phyloP scores from a whole-genome alignment of 2,797 vertebrate genomes.

The Pitangus sulphuratus region DNA sequence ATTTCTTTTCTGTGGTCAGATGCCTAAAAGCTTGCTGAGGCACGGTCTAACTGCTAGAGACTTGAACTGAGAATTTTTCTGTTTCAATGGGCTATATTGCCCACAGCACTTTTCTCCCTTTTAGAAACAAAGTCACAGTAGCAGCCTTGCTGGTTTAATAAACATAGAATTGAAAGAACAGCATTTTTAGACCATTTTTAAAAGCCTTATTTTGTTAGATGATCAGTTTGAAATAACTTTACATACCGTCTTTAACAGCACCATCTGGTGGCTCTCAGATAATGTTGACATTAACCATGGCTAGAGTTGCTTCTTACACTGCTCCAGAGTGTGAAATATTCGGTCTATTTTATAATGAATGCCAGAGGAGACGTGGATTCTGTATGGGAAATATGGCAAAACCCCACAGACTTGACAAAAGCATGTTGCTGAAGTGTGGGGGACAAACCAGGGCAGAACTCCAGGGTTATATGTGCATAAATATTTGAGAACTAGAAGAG shows the following conservation, averaged over 20 bases:
- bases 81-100: not conserved
- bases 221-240: not conserved
- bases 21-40: not conserved
- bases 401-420: not conserved
- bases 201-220: not conserved
- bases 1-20: not conserved
- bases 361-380: not conserved
- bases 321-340: not conserved
- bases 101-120: not conserved
- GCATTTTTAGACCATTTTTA: not conserved
- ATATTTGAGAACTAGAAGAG: conserved; percentile 30
- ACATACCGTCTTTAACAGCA: not conserved
- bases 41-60: not conserved
- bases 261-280: conserved; percentile 27
- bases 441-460: not conserved
- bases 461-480: not conserved
- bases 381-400: not conserved
- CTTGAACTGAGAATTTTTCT: not conserved
- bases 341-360: not conserved
- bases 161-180: not conserved
- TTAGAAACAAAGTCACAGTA: not conserved
- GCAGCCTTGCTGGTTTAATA: not conserved
- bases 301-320: not conserved
- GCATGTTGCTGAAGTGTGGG: not conserved
- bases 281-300: not conserved